phyloP scores from a whole-genome alignment of 1,140 invertebrate species.

The Atta texana region DNA sequence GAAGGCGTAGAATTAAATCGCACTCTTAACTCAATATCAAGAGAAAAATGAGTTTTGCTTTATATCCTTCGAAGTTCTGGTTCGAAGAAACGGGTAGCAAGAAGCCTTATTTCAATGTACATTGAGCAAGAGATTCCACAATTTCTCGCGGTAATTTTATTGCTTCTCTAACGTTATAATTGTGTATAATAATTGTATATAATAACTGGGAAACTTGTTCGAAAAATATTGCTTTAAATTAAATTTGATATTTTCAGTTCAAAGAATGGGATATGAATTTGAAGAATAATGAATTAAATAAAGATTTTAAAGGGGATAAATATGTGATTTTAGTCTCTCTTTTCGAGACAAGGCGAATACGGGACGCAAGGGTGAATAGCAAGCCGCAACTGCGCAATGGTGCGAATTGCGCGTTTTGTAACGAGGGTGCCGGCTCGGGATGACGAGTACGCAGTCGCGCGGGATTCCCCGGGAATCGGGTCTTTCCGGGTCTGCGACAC shows the following conservation, averaged over 20 bases:
- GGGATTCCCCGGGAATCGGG: conserved; percentile 84
- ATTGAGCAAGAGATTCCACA: background rate
- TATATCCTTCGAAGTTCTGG: background rate
- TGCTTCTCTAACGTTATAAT: background rate
- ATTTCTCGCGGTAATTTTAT: conserved; percentile 9
- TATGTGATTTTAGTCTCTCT: background rate
- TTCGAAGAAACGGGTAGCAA: background rate
- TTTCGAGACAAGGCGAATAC: background rate
- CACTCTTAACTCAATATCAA: background rate
- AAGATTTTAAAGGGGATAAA: background rate
- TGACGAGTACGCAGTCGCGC: conserved; percentile 75
- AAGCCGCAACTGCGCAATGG: conserved; percentile 50
- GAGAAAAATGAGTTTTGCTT: background rate
- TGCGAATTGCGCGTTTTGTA: conserved; percentile 19
- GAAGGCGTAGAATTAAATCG: background rate
- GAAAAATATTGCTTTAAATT: background rate
- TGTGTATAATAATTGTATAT: background rate
- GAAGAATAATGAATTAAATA: background rate
- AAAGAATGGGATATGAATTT: background rate
- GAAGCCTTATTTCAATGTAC: background rate
- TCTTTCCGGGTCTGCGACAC: conserved; percentile 83
- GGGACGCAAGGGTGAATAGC: background rate
- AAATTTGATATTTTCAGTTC: background rate
- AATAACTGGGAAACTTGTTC: background rate
- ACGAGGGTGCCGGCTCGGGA: conserved; percentile 58